These are phyloP conservation scores for Semnopithecus entellus DNA, from an alignment of 2,113 vertebrate genomes.

Conservation along the genomic window DNA sequence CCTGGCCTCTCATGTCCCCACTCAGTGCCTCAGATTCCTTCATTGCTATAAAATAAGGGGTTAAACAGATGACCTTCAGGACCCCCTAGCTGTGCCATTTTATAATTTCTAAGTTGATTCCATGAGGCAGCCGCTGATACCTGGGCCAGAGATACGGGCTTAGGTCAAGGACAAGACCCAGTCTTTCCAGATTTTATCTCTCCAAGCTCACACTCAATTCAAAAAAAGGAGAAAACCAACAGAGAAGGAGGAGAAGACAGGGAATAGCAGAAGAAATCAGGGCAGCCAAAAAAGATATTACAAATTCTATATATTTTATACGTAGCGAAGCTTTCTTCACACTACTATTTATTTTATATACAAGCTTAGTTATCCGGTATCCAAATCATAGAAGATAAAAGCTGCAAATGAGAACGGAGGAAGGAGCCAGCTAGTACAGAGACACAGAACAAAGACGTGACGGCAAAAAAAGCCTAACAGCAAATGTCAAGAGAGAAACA, in stretches of 20 bases:
- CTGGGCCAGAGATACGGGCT: background rate
- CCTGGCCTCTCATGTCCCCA: accelerated
- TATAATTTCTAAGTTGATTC: background rate
- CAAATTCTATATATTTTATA: background rate
- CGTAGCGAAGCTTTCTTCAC: background rate
- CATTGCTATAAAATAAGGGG: background rate
- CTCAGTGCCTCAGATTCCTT: background rate
- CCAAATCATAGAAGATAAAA: constrained; percentile 42
- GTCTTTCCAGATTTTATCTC: background rate
- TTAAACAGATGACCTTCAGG: background rate
- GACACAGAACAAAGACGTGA: background rate
- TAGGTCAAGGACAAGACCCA: background rate
- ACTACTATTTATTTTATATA: background rate
- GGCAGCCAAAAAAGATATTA: background rate
- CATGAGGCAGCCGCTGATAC: background rate
- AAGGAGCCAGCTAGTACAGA: background rate
- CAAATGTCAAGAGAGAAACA: background rate
- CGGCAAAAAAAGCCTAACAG: background rate
- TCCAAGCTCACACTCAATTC: background rate
- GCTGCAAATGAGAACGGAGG: constrained; percentile 26
- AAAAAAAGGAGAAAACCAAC: background rate
- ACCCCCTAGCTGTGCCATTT: background rate
- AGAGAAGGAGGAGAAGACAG: background rate
- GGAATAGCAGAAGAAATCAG: background rate
- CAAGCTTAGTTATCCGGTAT: background rate